Evolutionary conservation across 2,113 vertebrate genomes (phyloP).

Genomic region (Oreochromis aureus): DNA sequence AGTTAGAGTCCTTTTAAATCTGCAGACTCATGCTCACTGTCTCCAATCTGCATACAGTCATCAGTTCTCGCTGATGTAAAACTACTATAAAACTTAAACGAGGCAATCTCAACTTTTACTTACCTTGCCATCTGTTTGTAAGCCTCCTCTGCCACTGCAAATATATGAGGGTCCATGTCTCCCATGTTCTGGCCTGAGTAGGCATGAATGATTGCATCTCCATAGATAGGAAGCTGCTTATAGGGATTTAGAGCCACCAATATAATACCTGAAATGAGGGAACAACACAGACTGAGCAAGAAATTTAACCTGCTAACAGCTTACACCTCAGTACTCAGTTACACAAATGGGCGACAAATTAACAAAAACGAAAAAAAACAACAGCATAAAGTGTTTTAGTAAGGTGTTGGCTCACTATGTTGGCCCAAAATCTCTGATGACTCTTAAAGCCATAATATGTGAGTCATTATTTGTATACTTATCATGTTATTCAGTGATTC

Average conservation of each 20-base stretch:
- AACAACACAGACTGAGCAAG: background rate
- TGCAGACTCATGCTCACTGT: background rate
- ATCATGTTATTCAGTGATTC: background rate
- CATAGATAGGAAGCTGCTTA: slow-evolving; percentile 89
- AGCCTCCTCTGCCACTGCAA: slow-evolving; percentile 96
- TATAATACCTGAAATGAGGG: slow-evolving; percentile 83
- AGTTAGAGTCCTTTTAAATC: background rate
- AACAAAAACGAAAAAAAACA: background rate
- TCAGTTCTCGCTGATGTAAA: background rate
- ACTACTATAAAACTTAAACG: background rate
- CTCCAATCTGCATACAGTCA: background rate
- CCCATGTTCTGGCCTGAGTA: slow-evolving; percentile 98
- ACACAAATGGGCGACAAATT: background rate
- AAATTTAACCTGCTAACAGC: background rate
- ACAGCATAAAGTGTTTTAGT: background rate
- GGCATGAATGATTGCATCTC: slow-evolving; percentile 94
- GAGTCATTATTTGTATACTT: background rate
- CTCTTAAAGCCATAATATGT: background rate
- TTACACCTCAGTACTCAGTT: background rate
- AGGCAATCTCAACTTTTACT: slow-evolving; percentile 24
- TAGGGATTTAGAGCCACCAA: slow-evolving; percentile 97
- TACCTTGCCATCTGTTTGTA: slow-evolving; percentile 99
- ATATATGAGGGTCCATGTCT: slow-evolving; percentile 98
- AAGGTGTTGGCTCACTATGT: background rate
- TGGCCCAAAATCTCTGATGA: background rate